phyloP scores from a whole-genome alignment of 2,797 vertebrate species.

The Pristis pectinata region DNA sequence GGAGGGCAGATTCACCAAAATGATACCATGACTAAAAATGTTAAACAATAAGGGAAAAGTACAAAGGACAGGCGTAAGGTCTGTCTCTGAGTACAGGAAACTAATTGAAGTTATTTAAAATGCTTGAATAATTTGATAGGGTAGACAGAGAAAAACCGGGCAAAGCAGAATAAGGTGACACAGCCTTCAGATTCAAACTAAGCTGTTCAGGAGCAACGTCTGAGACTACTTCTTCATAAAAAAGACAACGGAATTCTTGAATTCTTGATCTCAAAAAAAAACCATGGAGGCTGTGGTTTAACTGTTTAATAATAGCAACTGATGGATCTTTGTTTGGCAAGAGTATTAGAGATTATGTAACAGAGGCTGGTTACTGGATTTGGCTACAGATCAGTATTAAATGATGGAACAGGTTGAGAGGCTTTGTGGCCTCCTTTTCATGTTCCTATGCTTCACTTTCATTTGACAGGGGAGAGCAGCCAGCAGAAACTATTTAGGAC shows the following conservation, averaged over 20 bases:
- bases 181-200: neutral
- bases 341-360: neutral
- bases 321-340: neutral
- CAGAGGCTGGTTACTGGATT: neutral
- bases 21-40: too few species aligned
- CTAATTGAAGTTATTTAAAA: neutral
- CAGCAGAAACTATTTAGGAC: neutral
- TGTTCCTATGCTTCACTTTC: neutral
- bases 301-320: neutral
- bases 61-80: too few species aligned
- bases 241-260: neutral
- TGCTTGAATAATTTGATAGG: neutral
- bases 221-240: neutral
- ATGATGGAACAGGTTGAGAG: neutral
- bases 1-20: too few species aligned
- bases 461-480: neutral
- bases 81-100: neutral
- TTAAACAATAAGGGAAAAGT: too few species aligned
- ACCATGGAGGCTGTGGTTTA: neutral
- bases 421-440: neutral
- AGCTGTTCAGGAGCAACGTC: neutral
- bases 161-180: too few species aligned
- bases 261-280: too few species aligned
- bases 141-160: neutral
- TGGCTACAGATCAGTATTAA: neutral